Conservation (phyloP, 2,888 invertebrate genomes). For the Eupithecia abbreviata region DNA sequence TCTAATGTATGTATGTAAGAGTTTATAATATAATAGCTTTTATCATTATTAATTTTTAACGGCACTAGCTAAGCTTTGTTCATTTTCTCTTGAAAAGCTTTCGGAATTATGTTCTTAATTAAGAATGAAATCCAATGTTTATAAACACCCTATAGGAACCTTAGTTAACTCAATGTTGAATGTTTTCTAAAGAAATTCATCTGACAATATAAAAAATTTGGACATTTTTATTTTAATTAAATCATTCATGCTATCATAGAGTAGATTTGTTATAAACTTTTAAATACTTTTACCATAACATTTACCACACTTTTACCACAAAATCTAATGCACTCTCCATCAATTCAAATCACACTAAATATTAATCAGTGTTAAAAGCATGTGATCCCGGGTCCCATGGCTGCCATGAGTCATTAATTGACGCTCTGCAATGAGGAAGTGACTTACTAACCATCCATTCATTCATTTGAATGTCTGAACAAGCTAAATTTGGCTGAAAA, state of each 20-base stretch:
- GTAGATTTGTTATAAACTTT: not conserved
- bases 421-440: conserved; percentile 33
- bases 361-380: conserved; percentile 25
- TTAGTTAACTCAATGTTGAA: no score
- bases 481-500: not conserved
- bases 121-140: not conserved
- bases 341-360: conserved; percentile 23
- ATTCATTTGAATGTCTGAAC: conserved; percentile 15
- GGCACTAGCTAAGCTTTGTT: not conserved
- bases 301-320: not conserved
- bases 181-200: no score
- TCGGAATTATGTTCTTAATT: not conserved
- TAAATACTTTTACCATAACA: not conserved
- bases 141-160: not conserved
- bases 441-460: conserved; percentile 24
- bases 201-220: no score
- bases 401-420: conserved; percentile 35
- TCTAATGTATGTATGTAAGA: not conserved
- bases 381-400: conserved; percentile 27
- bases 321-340: not conserved
- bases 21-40: not conserved
- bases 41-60: not conserved
- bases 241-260: no score
- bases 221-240: no score
- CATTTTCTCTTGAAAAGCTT: not conserved